A percentile compares a stretch with the other conserved stretches of the same genome.
Evolutionary conservation across 2,888 invertebrate species (phyloP).

Genomic region (Sinelater perroti): DNA sequence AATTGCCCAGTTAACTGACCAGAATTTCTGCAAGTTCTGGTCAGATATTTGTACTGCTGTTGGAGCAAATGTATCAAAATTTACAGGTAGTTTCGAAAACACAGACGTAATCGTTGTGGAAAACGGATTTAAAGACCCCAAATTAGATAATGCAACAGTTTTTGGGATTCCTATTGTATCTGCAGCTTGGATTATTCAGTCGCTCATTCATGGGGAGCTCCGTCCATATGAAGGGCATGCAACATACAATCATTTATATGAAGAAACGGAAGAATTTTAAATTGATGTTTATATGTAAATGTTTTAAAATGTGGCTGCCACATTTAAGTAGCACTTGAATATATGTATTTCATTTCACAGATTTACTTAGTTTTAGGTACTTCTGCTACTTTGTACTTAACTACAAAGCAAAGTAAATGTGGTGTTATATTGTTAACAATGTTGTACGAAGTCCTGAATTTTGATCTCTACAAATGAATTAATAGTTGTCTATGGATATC

Average conservation of each 20-base stretch:
- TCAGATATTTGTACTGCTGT: constrained; percentile 67
- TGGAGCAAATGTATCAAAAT: constrained; percentile 18
- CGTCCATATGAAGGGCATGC: constrained; percentile 32
- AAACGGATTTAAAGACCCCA: constrained; percentile 67
- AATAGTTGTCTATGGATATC: no score
- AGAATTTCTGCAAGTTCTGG: constrained; percentile 69
- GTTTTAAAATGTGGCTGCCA: no score
- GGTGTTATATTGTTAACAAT: no score
- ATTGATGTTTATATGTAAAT: not conserved
- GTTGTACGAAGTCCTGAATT: no score
- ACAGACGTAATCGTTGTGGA: constrained; percentile 68
- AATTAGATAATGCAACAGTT: constrained; percentile 63
- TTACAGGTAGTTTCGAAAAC: constrained; percentile 27
- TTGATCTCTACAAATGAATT: no score
- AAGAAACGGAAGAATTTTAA: constrained; percentile 21
- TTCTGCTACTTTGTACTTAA: no score
- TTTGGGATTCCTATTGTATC: constrained; percentile 72
- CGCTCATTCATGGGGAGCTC: constrained; percentile 68
- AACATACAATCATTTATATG: constrained; percentile 24
- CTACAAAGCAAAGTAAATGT: no score
- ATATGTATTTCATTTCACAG: no score
- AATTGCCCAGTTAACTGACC: constrained; percentile 56
- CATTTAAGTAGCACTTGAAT: no score
- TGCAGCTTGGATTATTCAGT: constrained; percentile 75
- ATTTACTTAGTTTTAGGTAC: no score